Evolutionary conservation across 2,888 invertebrate species (phyloP).

Genomic region (Cheilosia impressa): DNA sequence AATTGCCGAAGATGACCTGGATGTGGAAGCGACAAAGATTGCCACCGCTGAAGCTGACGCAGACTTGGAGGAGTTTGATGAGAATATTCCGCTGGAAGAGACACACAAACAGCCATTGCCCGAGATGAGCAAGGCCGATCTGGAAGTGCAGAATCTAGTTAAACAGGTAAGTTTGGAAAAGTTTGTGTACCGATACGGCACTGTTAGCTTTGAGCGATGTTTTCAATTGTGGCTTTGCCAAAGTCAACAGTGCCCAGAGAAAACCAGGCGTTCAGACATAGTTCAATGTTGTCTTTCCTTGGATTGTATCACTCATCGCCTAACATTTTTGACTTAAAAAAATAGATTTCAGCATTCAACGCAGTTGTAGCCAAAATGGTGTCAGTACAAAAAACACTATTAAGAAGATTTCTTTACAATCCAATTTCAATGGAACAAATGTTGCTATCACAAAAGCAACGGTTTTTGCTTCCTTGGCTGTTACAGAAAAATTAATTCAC

Average conservation of each 20-base stretch:
- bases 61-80: constrained; percentile 97
- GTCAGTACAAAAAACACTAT: no score
- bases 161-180: constrained; percentile 86
- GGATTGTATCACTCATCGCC: constrained; percentile 83
- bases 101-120: constrained; percentile 78
- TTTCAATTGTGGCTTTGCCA: constrained; percentile 25
- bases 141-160: constrained; percentile 88
- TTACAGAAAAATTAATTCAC: no score
- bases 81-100: constrained; percentile 94
- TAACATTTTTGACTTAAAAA: constrained; percentile 76
- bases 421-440: no score
- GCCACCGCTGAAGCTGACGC: constrained; percentile 95
- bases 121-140: constrained; percentile 89
- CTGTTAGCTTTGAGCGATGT: constrained; percentile 18
- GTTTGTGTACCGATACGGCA: neutral
- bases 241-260: constrained; percentile 57
- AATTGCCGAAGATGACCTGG: constrained; percentile 97
- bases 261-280: constrained; percentile 82
- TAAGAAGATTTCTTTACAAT: no score
- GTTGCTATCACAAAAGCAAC: no score
- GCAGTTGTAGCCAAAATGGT: neutral
- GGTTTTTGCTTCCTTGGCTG: no score
- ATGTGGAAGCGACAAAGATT: constrained; percentile 94
- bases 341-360: neutral
- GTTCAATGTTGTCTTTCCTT: constrained; percentile 79